Base-by-base conservation (phyloP, 2,113 vertebrate genomes). In the Tetrax tetrax region DNA sequence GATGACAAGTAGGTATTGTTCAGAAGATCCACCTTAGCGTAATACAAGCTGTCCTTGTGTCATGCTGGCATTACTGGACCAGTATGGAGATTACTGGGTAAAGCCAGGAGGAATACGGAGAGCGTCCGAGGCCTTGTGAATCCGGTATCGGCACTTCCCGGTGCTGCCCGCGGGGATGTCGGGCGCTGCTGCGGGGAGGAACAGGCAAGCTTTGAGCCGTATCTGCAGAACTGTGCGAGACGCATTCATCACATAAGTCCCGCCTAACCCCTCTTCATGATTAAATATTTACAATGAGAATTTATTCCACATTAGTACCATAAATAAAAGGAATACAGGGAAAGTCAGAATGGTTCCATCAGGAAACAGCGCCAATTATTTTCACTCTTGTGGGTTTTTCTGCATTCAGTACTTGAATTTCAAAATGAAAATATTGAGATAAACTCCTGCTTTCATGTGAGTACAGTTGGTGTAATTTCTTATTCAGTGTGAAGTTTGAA, bases 371-470 rank as follows among this genome's bases (percentile, higher is more conserved):
- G 31, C 53, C 86, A 72, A 72, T 93, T 92, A 79, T 88, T 90
- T 87, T 57, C 66, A 77, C 53, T 82, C 85, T 84, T 87, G 57
- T 88, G 87, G 56, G 61, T 45, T 91, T 78, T 60, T 63, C 68
- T 89, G 31, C 1, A 0, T 85, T 79, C 50, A n/a, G 4, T 63
- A n/a, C 65, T 92, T 79, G 53, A 74, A 91, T 78, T 93, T 82
- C 74, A 79, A 59, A 87, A 63, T 71, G 8, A 90, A 94, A 95
- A 95, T 83, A 93, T 50, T 86, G 91, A 95, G 88, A 76, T 88
- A 90, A 95, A 90, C 43, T 86, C 50, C 31, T 0, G 4, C 75
- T 88, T 77, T 79, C 63, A 37, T 61, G 59, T 35, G 33, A 93
- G 60, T 29, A 37, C 29, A 25, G 82, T 35, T 72, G 66, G 63